These are phyloP conservation scores for Zenarchopterus dispar DNA, from an alignment of 2,797 vertebrate species.

Conservation along the genomic window DNA sequence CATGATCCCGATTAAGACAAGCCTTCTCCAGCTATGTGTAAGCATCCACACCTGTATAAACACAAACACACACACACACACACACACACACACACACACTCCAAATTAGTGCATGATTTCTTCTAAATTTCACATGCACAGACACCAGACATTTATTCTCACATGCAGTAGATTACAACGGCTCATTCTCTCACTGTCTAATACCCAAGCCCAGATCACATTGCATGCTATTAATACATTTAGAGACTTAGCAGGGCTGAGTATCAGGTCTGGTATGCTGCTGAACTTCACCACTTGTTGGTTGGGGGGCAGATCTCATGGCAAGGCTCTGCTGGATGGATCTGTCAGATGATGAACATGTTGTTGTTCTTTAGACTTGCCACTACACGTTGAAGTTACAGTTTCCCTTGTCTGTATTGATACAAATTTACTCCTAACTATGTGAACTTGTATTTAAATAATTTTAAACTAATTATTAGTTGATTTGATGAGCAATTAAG, in stretches of 20 bases:
- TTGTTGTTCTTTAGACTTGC: conserved; percentile 25
- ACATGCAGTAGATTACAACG: conserved; percentile 52
- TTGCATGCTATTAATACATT: conserved; percentile 74
- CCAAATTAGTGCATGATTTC: conserved; percentile 9
- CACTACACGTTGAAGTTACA: conserved; percentile 1
- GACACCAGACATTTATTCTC: conserved; percentile 57
- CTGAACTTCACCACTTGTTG: conserved; percentile 42
- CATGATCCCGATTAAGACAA: conserved; percentile 49
- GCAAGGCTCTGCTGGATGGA: conserved; percentile 4
- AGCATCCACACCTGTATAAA: conserved; percentile 22
- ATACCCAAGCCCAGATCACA: conserved; percentile 50
- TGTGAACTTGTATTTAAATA: not conserved
- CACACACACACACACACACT: conserved; percentile 13
- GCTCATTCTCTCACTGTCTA: conserved; percentile 53
- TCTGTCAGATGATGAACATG: not conserved
- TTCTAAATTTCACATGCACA: conserved; percentile 17
- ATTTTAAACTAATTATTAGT: not conserved
- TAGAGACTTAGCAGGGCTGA: conserved; percentile 58
- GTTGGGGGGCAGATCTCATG: conserved; percentile 49
- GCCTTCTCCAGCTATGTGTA: conserved; percentile 14
- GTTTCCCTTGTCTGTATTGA: not conserved
- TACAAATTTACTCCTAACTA: not conserved
- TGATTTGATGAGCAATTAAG: not conserved
- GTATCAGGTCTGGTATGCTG: conserved; percentile 60
- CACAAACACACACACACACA: conserved; percentile 15